Evolutionary conservation across 1,140 invertebrate species (phyloP).

Genomic region (Alviniconcha marisindica): DNA sequence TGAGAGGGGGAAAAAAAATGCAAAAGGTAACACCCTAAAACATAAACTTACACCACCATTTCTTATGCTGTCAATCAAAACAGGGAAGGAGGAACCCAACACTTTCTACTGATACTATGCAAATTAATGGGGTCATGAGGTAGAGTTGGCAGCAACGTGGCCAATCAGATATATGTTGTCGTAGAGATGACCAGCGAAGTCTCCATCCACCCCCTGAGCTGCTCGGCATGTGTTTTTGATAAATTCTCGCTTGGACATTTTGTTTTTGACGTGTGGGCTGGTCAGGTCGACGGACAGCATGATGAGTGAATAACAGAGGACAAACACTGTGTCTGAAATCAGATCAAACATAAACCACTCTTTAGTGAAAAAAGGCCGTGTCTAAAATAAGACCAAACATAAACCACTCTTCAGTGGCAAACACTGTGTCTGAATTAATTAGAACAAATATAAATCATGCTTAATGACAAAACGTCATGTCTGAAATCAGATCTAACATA

Average conservation of each 20-base stretch:
- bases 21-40: neutral
- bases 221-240: conserved; percentile 79
- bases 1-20: neutral
- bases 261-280: conserved; percentile 80
- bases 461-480: no score
- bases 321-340: conserved; percentile 78
- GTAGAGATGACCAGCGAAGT: conserved; percentile 79
- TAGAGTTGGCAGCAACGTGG: conserved; percentile 73
- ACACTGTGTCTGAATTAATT: no score
- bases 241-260: conserved; percentile 81
- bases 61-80: neutral
- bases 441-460: no score
- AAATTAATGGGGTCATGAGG: conserved; percentile 23
- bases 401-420: no score
- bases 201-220: conserved; percentile 75
- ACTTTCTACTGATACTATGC: neutral
- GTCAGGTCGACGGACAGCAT: conserved; percentile 79
- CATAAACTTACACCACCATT: neutral
- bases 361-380: no score
- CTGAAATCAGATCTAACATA: no score
- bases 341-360: no score
- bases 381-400: no score
- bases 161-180: conserved; percentile 79
- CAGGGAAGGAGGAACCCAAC: neutral
- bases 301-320: conserved; percentile 79